Evolutionary conservation across 2,888 invertebrate species (phyloP), one percentile per base, ranked within the genome.

Genomic region (Arrhopalites spinosus): DNA sequence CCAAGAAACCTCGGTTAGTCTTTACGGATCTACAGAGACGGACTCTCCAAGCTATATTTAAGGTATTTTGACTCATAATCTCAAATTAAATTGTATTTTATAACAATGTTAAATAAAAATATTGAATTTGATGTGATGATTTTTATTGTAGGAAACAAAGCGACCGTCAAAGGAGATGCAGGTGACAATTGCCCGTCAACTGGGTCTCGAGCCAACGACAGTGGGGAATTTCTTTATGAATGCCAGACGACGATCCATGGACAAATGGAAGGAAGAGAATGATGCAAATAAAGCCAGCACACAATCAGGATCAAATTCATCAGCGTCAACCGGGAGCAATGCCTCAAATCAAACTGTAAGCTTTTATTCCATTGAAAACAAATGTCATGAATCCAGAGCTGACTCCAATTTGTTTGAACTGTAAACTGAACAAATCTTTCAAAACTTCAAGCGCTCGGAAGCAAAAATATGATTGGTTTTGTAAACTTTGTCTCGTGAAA

Each of bases 191-290:
- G 98, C 98, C 36, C 90, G 98, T 83, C 98, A 98, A 86, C 88
- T 98, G 84, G 97, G 98, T 79, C 89, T 98, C 82, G 97, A 98
- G 86, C 96, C 98, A 73, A 96, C 96, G 73, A 98, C 98, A 15
- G 98, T 98, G 77, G 98, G 98, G 69, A 99, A 99, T 87, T 99
- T 99, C 90, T 99, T 99, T 88, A 99, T 99, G 99, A 99, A 99
- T 87, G 99, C 99, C n/a, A 90, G 98, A 78, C 90, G 99, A 83
- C 90, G 99, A 81, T 94, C 94, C 2, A 94, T 94, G 94, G 98
- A 98, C 87, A 98, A 98, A 85, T 98, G 98, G 97, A 93, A 95
- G 86, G 96, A 96, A 84, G 95, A 92, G 83, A 77, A 76, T 53
- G 77, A 78, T 50, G 92, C 91, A 72, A 90, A 91, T 82, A 86